phyloP scores from a whole-genome alignment of 2,797 vertebrate genomes.

The Arctocebus calabarensis region DNA sequence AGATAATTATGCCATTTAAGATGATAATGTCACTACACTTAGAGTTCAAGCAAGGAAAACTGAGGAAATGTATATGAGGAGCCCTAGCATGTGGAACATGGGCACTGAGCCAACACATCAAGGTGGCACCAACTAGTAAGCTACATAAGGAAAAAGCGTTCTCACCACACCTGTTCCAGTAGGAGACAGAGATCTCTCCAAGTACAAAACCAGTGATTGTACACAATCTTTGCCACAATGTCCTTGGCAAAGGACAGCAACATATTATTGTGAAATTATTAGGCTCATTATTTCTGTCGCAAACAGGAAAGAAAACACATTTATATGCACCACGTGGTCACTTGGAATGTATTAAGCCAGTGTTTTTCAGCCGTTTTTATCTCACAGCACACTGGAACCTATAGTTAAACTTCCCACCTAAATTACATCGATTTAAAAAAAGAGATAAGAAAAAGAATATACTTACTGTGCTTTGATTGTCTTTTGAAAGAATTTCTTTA shows the following conservation, averaged over 20 bases:
- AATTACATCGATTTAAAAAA: too few relatives aligned
- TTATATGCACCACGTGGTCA: background rate
- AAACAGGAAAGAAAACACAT: background rate
- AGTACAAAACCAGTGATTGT: background rate
- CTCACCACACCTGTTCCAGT: background rate
- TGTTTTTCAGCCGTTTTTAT: too few relatives aligned
- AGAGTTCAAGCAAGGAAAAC: background rate
- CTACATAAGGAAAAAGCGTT: constrained; percentile 58
- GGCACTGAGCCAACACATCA: background rate
- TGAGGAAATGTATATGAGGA: background rate
- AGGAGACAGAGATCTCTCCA: background rate
- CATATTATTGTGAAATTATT: background rate
- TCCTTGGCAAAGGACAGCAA: background rate
- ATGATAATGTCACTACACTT: background rate
- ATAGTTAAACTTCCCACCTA: too few relatives aligned
- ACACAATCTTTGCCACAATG: background rate
- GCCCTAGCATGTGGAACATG: background rate
- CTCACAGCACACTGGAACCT: too few relatives aligned
- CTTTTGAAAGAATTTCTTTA: too few relatives aligned
- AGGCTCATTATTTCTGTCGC: background rate
- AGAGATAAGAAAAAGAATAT: too few relatives aligned
- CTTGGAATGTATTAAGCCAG: background rate
- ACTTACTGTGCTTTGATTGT: too few relatives aligned
- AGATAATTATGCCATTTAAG: background rate
- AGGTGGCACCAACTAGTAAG: constrained; percentile 79